These are phyloP conservation scores for Patiria miniata DNA, from an alignment of 35 echinoderm and acorn worm species.

Conservation along the genomic window DNA sequence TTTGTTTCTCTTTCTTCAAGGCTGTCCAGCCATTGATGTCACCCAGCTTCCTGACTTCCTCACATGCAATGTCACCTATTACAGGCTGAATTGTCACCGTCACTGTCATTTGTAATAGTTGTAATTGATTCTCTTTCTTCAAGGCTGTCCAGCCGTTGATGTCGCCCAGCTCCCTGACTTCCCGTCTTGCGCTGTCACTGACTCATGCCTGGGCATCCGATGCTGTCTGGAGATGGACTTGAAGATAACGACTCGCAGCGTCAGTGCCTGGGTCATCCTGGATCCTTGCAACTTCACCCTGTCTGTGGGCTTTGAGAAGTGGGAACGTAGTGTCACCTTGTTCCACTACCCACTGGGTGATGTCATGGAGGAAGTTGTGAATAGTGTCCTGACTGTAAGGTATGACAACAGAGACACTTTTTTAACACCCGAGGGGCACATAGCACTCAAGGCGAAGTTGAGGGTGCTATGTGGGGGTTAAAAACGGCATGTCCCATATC, in stretches of 20 bases:
- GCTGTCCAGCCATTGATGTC: no score
- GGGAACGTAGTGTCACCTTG: conserved; percentile 8
- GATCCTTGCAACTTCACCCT: conserved; percentile 22
- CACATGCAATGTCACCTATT: no score
- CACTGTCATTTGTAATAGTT: background rate
- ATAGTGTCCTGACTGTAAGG: background rate
- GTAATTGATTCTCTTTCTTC: background rate
- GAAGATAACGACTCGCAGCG: background rate
- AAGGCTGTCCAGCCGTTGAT: background rate
- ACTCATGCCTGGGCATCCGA: conserved; percentile 5
- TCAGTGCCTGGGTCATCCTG: conserved; percentile 14
- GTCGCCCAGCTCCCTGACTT: background rate
- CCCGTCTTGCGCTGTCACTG: background rate
- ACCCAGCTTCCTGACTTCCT: no score
- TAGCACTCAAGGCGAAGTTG: no score
- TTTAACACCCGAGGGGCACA: no score
- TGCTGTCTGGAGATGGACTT: conserved; percentile 29
- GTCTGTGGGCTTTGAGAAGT: conserved; percentile 21
- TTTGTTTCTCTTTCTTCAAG: no score
- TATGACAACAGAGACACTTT: no score
- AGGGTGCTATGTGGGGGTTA: no score
- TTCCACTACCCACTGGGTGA: background rate
- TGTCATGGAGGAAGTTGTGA: background rate
- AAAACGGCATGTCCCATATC: no score
- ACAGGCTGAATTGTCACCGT: background rate